Percentiles rank a stretch among this genome's conserved stretches.
Evolutionary conservation across 2,888 invertebrate species (phyloP).

Genomic region (Drosophila pullipes): DNA sequence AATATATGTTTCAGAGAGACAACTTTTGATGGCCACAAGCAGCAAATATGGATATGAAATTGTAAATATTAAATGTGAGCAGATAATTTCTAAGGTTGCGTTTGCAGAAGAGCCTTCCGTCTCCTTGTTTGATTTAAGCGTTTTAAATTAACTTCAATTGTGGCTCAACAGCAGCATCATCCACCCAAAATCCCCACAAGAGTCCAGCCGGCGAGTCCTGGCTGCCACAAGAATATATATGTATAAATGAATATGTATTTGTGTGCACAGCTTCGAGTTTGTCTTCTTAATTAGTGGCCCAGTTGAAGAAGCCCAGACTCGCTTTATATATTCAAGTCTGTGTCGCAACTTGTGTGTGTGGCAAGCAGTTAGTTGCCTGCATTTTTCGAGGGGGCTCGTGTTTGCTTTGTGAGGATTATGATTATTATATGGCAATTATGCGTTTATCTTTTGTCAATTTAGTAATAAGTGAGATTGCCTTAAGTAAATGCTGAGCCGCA

Average conservation of each 20-base stretch:
- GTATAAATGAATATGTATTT: slow-evolving; percentile 10
- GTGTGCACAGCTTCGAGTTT: slow-evolving; percentile 57
- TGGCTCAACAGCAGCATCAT: slow-evolving; percentile 15
- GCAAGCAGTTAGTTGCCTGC: slow-evolving; percentile 17
- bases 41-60: background rate
- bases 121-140: slow-evolving; percentile 7
- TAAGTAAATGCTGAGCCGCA: slow-evolving; percentile 68
- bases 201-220: slow-evolving; percentile 9
- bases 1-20: background rate
- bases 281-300: slow-evolving; percentile 79
- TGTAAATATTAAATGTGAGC: slow-evolving; percentile 4
- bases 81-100: background rate
- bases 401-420: slow-evolving; percentile 81
- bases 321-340: slow-evolving; percentile 7
- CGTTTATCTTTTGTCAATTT: slow-evolving; percentile 78
- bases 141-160: slow-evolving; percentile 45
- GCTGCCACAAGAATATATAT: slow-evolving; percentile 40
- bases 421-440: slow-evolving; percentile 80
- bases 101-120: background rate
- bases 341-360: slow-evolving; percentile 8
- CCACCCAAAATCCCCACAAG: background rate
- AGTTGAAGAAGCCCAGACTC: slow-evolving; percentile 49
- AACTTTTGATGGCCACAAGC: background rate
- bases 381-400: slow-evolving; percentile 40
- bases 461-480: slow-evolving; percentile 69